These are phyloP conservation scores for Myioborus miniatus DNA, from an alignment of 2,797 vertebrate species.

Conservation along the genomic window DNA sequence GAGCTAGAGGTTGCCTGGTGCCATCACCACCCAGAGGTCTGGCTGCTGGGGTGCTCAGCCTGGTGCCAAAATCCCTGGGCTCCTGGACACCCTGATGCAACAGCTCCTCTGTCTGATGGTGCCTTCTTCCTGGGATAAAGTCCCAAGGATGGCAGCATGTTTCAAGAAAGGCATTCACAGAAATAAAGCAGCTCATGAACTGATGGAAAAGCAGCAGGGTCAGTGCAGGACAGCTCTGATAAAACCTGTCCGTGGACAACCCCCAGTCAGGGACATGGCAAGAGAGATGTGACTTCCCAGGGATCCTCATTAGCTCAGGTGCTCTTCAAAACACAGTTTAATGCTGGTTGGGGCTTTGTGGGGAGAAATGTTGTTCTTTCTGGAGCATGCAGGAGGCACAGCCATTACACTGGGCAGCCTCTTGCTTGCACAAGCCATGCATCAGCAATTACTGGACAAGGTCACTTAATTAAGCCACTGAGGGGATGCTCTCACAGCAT, in stretches of 20 bases:
- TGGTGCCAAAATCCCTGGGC: not conserved
- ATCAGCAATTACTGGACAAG: not conserved
- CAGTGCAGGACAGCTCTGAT: not conserved
- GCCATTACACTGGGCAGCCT: not conserved
- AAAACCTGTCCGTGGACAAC: not conserved
- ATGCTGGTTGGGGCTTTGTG: accelerated
- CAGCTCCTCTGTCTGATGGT: not conserved
- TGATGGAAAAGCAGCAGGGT: not conserved
- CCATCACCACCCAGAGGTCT: not conserved
- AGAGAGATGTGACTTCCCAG: not conserved
- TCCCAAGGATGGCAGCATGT: not conserved
- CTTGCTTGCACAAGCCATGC: not conserved
- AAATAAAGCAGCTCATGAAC: not conserved
- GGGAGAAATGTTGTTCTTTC: not conserved
- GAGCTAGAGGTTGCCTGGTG: accelerated
- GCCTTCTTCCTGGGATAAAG: not conserved
- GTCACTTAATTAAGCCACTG: not conserved
- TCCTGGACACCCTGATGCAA: not conserved
- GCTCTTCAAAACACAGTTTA: not conserved
- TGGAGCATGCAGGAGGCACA: not conserved
- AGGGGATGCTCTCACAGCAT: not conserved
- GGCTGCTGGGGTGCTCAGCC: not conserved
- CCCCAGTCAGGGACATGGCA: accelerated
- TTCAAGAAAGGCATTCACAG: not conserved
- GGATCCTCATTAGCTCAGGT: not conserved